Conservation (phyloP, 1,140 invertebrate genomes). For the Campoletis sonorensis region DNA sequence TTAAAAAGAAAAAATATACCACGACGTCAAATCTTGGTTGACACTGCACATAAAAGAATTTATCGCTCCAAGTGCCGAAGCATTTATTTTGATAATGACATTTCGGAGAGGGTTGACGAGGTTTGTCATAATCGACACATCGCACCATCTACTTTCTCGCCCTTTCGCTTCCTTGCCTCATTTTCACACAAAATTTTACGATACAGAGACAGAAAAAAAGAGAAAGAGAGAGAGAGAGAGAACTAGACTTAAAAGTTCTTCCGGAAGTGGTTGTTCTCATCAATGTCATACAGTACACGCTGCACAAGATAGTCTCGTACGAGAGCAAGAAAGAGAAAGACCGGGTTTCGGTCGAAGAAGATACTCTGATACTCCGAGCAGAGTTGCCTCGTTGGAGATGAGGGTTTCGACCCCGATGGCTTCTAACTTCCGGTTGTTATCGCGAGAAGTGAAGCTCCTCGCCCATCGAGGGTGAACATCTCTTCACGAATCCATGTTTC, state of each 20-base stretch:
- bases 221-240: neutral
- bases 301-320: neutral
- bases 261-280: neutral
- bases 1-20: too few species aligned
- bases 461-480: neutral
- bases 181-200: neutral
- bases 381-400: neutral
- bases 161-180: neutral
- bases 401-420: neutral
- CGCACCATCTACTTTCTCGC: neutral
- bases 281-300: neutral
- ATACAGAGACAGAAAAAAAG: neutral
- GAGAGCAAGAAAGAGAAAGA: neutral
- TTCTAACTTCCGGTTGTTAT: conserved; percentile 5
- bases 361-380: neutral
- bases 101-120: neutral
- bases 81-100: neutral
- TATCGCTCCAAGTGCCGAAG: too few species aligned
- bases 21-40: too few species aligned
- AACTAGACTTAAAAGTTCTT: neutral
- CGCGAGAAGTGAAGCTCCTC: neutral
- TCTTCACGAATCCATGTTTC: too few species aligned
- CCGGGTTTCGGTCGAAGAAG: neutral
- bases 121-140: neutral
- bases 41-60: too few species aligned